phyloP scores from a whole-genome alignment of 2,888 invertebrate genomes.

The Drosophila nr. perissopoda region DNA sequence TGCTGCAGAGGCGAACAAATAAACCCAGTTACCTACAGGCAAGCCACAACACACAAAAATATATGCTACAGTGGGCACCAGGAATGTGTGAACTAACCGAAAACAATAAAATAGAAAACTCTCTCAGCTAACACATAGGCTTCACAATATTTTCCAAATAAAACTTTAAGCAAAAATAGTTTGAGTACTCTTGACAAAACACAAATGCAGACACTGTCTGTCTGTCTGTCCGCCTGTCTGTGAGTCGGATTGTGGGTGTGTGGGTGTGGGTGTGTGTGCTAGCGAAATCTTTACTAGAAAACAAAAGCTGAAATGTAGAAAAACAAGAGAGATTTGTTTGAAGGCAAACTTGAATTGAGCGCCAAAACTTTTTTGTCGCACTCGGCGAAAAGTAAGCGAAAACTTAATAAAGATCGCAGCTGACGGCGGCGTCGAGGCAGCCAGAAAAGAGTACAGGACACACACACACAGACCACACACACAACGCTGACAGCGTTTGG shows the following conservation, averaged over 20 bases:
- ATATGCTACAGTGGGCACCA: conserved; percentile 46
- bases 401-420: conserved; percentile 81
- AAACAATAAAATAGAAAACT: not conserved
- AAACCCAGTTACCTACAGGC: conserved; percentile 60
- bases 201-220: conserved; percentile 12
- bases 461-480: conserved; percentile 24
- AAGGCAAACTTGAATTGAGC: conserved; percentile 62
- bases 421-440: conserved; percentile 45
- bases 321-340: conserved; percentile 74
- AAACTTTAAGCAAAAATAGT: conserved; percentile 22
- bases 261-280: conserved; percentile 28
- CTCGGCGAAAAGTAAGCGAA: conserved; percentile 80
- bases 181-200: conserved; percentile 50
- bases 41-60: conserved; percentile 8
- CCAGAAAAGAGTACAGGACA: conserved; percentile 1
- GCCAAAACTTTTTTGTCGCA: conserved; percentile 73
- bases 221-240: not conserved
- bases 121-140: not conserved
- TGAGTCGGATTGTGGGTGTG: conserved; percentile 1
- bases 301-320: conserved; percentile 78
- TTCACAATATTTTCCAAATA: not conserved
- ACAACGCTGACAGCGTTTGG: conserved; percentile 14
- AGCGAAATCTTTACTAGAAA: conserved; percentile 80
- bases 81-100: not conserved
- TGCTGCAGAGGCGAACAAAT: conserved; percentile 62